Evolutionary conservation across 2,113 vertebrate genomes (phyloP).

Genomic region (Apaloderma vittatum): DNA sequence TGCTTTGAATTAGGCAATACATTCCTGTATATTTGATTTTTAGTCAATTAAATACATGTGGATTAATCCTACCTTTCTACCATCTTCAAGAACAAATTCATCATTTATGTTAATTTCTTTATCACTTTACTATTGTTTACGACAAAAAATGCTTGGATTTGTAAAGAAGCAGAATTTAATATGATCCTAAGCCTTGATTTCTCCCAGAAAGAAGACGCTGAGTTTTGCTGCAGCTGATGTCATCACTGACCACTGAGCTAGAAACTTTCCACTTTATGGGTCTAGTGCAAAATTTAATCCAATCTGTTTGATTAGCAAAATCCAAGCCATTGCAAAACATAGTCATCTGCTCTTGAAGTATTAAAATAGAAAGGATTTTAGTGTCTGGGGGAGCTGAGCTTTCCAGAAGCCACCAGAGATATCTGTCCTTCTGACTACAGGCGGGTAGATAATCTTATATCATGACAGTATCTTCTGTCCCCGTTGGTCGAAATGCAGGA

Average conservation of each 20-base stretch:
- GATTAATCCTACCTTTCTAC: not conserved
- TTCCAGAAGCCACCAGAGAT: not conserved
- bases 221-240: not conserved
- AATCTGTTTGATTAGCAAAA: constrained; percentile 22
- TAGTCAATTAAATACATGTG: not conserved
- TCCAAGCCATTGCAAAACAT: not conserved
- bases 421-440: not conserved
- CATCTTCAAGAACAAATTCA: not conserved
- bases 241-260: constrained; percentile 5
- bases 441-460: not conserved
- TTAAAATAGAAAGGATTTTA: constrained; percentile 19
- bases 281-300: not conserved
- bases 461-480: not conserved
- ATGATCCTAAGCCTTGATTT: not conserved
- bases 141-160: not conserved
- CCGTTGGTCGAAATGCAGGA: constrained; percentile 8
- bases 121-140: not conserved
- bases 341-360: not conserved
- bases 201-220: not conserved
- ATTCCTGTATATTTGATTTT: not conserved
- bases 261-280: not conserved
- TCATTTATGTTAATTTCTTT: not conserved
- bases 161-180: not conserved
- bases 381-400: not conserved
- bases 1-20: not conserved